A percentile compares a stretch with the other conserved stretches of the same genome.
Conservation (phyloP, 2,888 invertebrate genomes). For the Thera obeliscata region DNA sequence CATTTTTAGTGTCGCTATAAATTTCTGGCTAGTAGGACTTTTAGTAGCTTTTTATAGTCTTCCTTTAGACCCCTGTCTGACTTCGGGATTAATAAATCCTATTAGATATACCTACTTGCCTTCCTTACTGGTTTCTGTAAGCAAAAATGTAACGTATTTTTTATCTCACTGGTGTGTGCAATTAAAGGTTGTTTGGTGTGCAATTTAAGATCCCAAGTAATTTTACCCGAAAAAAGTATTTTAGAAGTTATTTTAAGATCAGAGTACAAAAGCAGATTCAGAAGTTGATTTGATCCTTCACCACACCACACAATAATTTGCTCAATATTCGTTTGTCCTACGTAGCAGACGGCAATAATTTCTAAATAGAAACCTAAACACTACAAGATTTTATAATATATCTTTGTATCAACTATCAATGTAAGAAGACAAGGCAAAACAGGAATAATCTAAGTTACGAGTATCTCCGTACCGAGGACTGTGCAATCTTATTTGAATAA, state of each 20-base stretch:
- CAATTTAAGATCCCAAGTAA: too few relatives aligned
- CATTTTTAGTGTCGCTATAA: conserved; percentile 61
- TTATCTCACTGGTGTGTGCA: too few relatives aligned
- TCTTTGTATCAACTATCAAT: not conserved
- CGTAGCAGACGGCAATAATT: not conserved
- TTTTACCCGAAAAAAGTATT: too few relatives aligned
- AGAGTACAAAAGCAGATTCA: too few relatives aligned
- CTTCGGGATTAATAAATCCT: conserved; percentile 43
- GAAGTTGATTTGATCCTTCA: too few relatives aligned
- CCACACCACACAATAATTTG: too few relatives aligned
- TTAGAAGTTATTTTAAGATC: too few relatives aligned
- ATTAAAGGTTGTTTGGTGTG: too few relatives aligned
- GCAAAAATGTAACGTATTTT: not conserved
- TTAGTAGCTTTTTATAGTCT: conserved; percentile 61
- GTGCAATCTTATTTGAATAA: conserved; percentile 18
- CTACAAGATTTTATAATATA: not conserved
- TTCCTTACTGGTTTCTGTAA: conserved; percentile 23
- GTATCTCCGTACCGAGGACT: conserved; percentile 7
- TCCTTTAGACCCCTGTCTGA: conserved; percentile 51
- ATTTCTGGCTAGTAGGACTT: conserved; percentile 56
- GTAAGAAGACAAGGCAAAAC: not conserved
- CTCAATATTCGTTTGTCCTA: too few relatives aligned
- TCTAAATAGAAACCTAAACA: not conserved
- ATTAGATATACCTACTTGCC: conserved; percentile 16
- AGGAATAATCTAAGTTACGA: conserved; percentile 5